These are phyloP conservation scores for Subanguina moxae DNA, from an alignment of 1,140 invertebrate species.

Conservation along the genomic window DNA sequence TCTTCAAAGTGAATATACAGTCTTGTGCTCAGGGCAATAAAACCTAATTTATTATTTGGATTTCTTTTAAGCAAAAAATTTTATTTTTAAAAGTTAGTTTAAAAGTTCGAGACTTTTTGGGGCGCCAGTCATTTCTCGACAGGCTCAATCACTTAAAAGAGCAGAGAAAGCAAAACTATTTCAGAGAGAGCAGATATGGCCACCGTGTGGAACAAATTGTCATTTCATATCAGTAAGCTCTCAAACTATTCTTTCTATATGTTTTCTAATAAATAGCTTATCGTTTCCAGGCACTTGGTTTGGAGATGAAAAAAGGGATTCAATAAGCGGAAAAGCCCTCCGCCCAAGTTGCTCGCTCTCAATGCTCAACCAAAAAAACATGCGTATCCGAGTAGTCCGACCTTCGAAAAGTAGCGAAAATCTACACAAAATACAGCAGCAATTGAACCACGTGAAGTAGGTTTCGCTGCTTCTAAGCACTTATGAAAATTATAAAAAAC, in stretches of 20 bases:
- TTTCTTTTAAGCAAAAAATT: no score
- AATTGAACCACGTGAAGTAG: no score
- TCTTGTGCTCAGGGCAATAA: no score
- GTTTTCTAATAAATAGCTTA: neutral
- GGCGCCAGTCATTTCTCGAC: no score
- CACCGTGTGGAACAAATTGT: conserved; percentile 44
- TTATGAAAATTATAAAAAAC: neutral
- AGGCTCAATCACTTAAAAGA: no score
- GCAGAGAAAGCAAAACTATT: no score
- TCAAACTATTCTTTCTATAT: neutral
- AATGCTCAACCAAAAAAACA: conserved; percentile 53
- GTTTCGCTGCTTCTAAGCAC: neutral
- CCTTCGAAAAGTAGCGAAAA: conserved; percentile 55
- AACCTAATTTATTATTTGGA: no score
- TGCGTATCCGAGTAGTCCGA: conserved; percentile 41
- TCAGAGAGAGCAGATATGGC: conserved; percentile 16
- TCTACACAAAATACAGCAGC: conserved; percentile 40
- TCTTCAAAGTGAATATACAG: no score
- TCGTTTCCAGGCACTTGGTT: conserved; percentile 37
- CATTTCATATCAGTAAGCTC: conserved; percentile 39
- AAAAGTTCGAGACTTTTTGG: no score
- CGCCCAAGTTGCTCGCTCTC: conserved; percentile 53
- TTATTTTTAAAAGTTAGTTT: no score
- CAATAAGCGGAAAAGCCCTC: conserved; percentile 10
- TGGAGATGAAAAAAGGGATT: conserved; percentile 25